Evolutionary conservation across 2,797 vertebrate species (phyloP).

Genomic region (Phrynocephalus guinanensis): DNA sequence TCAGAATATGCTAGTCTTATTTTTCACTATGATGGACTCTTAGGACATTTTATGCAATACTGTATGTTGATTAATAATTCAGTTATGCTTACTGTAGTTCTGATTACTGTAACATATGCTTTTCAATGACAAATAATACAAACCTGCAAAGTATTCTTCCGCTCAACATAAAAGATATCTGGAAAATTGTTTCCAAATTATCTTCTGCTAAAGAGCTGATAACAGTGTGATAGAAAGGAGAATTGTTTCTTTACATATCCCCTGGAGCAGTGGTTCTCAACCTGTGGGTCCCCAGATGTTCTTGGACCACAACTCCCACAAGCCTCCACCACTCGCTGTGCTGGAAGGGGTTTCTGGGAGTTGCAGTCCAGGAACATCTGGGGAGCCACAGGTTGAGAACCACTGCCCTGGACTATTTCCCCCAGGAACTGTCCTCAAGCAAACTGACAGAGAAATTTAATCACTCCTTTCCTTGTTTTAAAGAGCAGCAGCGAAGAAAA

Average conservation of each 20-base stretch:
- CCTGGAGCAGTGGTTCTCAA: no score
- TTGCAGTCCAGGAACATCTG: no score
- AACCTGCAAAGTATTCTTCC: not conserved
- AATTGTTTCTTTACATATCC: no score
- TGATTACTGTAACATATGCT: no score
- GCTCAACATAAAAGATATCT: not conserved
- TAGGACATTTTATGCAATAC: not conserved
- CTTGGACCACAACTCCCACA: no score
- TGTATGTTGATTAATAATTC: not conserved
- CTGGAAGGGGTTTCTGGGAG: no score
- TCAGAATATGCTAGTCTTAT: not conserved
- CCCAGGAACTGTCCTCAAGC: not conserved
- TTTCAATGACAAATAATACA: no score
- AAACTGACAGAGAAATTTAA: not conserved
- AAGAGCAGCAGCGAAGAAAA: not conserved
- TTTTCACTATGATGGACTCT: constrained; percentile 18
- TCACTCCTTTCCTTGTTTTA: not conserved
- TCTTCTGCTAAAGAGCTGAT: not conserved
- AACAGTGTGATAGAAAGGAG: no score
- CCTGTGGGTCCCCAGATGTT: no score
- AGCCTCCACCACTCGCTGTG: no score
- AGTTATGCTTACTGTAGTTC: not conserved
- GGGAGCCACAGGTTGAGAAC: no score
- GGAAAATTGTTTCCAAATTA: not conserved
- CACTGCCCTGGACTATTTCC: no score